Evolutionary conservation across 2,888 invertebrate genomes (phyloP).

Genomic region (Osedax fenrisi): DNA sequence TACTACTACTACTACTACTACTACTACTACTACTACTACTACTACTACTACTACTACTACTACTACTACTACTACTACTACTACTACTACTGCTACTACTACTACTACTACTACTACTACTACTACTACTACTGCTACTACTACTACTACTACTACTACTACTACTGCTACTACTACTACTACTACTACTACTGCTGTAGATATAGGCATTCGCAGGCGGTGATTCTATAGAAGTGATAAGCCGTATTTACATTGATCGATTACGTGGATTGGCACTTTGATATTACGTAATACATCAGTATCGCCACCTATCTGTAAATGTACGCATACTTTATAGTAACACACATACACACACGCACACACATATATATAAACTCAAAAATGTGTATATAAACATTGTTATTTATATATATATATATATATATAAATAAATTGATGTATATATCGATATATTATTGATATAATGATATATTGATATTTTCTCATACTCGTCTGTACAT

Average conservation of each 20-base stretch:
- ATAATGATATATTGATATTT: no score
- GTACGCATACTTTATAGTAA: neutral
- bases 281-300: no score
- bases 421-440: no score
- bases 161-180: constrained; percentile 14
- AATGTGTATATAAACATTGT: no score
- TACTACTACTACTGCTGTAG: constrained; percentile 12
- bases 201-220: no score
- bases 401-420: no score
- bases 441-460: no score
- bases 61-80: neutral
- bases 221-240: no score
- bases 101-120: constrained; percentile 7
- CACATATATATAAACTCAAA: neutral
- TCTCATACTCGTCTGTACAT: no score
- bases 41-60: constrained; percentile 4
- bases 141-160: constrained; percentile 13
- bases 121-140: constrained; percentile 14
- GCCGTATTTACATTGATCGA: no score
- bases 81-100: constrained; percentile 6
- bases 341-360: neutral
- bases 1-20: constrained; percentile 4
- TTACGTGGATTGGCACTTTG: no score
- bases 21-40: constrained; percentile 6
- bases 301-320: no score